Evolutionary conservation across 92 coral and sea anemone species (phyloP), one percentile per base, ranked within the genome.

Genomic region (Parazoanthus atlanticus): DNA sequence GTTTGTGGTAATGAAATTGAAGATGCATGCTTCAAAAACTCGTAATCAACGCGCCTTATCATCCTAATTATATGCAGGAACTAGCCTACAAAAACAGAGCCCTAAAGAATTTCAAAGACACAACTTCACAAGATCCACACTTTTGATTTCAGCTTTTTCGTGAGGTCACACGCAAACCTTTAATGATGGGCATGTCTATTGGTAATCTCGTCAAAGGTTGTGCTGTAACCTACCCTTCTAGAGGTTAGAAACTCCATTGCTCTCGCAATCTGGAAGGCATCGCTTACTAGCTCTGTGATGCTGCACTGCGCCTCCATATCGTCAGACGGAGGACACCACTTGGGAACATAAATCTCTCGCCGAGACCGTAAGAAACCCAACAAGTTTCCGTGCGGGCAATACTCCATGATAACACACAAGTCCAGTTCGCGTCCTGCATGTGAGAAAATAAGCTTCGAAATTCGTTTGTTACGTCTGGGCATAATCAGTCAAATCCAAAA

Each of bases 181-280:
- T 6, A 43, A 43, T 6, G 10, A 12, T 5, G 84, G 8, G 25
- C 23, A 30, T 74, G 3, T n/a, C 33, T 31, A 4, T 8, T 77
- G 33, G 21, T 34, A 38, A 31, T 23, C 28, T 28, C 12, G 40
- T 31, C 30, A 47, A 15, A 25, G 26, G 23, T 70, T n/a, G 7
- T 52, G 69, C 61, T 10, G 79, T 32, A 29, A 9, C 85, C 88
- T 69, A 96, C 98, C 95, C 91, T 86, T 89, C 98, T 87, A 34
- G 98, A 93, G 28, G 91, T 84, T 34, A 96, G 91, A 82, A 96
- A 96, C 32, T 96, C 98, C 98, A 96, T 96, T 79, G 95, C 98
- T 80, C 96, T 91, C 29, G 98, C 98, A 61, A 96, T 92, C 84
- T 96, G 98, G 85, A 89, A 94, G 38, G 98, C 95, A 85, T 93